Base-by-base conservation (phyloP, 1,140 invertebrate species). In the Euschistus heros region DNA sequence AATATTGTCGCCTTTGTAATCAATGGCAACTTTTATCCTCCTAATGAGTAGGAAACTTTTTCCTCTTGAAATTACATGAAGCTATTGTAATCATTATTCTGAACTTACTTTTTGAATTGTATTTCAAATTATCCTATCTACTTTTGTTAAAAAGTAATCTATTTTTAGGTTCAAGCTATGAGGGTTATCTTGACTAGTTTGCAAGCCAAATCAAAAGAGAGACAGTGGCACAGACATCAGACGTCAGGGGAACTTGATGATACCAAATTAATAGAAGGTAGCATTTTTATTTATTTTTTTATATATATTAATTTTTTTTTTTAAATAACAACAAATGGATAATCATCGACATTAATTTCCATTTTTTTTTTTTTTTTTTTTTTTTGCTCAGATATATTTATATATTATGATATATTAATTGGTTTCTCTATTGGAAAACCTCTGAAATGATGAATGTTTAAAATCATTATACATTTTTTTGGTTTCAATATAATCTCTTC, bases 201-300 rank as follows among this genome's bases (percentile, higher is more conserved):
- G 30, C 88, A 97, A 79, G 92, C 94, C 0, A 94, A 94, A 78
- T 89, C 87, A 69, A 93, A 93, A 70, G 95, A 98, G 73, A 79
- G 95, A 10, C 89, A 94, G 70, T 98, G 96, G 95, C 80, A 86
- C 27, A 84, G 86, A 67, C 89, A 95, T 77, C 92, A 94, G 77
- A 94, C 93, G 0, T 86, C 89, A 57, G 96, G 96, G 0, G 96
- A 98, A 75, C 76, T 98, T 27, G 96, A 98, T 73, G 96, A 98
- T 73, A 85, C 85, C 0, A 97, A 97, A 76, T 80, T 98, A 60
- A 94, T 98, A 72, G 96, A 98, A 81, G 93, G 86, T 80, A 77
- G 67, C 22, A 26, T 18, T 26, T 62, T 52, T 63, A 33, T 27
- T 37, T 52, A 24, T 62, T 44, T 44, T 62, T 68, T 66, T 6